Base-by-base conservation (phyloP, 2,888 invertebrate genomes). In the Erpobdella octoculata region DNA sequence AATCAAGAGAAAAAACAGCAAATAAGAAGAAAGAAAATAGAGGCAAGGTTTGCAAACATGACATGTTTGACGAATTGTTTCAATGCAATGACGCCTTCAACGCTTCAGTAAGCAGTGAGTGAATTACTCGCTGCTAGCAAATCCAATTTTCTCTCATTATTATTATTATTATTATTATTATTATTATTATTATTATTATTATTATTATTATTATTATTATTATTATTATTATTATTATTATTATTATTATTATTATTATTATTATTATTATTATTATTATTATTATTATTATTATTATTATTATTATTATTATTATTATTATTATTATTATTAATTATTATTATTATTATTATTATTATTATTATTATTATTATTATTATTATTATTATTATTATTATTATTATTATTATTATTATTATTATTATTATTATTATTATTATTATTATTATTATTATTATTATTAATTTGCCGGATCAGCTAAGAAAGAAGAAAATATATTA, bases 301-400 rank as follows among this genome's bases (percentile, higher is more conserved):
- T 48, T 48, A 9, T 48, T 48, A 12, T 53, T 12, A 53, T 12
- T 53, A n/a, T 18, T 53, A 5, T 25, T 53, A 25, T 18, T 53
- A 25, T 18, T 53, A 5, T 5, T 53, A 25, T 25, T 53, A 25
- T 18, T 12, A 3, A 48, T 25, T 53, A 12, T 1, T 18, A 6
- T n/a, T 53, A 53, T n/a, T 53, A 53, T 53, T 12, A 1, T 21
- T 6, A 53, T 12, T 48, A 41, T 41, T 41, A 41, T 12, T 41
- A 41, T 18, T 18, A n/a, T 2, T 15, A 28, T 2, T 1, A 61
- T 70, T 35, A 35, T 61, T 33, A 64, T 64, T 33, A 70, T 66
- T 38, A 37, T 66, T 38, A 66, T 38, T n/a, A 66, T 66, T 18
- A 66, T 66, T n/a, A 66, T 66, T 18, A 66, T 66, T 21, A 66